phyloP scores from a whole-genome alignment of 2,797 vertebrate species.

The Gymnothorax reevesii region DNA sequence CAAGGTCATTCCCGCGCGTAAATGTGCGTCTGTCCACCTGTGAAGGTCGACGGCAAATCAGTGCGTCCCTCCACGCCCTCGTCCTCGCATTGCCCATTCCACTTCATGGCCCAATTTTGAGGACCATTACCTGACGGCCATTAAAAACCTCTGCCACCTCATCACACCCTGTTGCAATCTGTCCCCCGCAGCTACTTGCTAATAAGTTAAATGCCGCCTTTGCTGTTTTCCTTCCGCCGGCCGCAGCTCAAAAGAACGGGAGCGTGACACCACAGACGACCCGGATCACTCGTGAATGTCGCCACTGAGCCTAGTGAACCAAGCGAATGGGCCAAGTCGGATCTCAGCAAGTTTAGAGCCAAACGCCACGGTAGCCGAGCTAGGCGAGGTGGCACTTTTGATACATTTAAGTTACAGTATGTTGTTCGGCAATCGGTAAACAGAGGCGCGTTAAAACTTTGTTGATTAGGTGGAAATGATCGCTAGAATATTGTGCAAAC shows the following conservation, averaged over 20 bases:
- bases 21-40: slow-evolving; percentile 44
- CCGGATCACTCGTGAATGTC: neutral
- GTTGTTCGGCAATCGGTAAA: slow-evolving; percentile 16
- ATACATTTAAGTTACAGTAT: slow-evolving; percentile 12
- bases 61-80: slow-evolving; percentile 1
- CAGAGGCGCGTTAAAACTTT: neutral
- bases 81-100: neutral
- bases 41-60: slow-evolving; percentile 65
- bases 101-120: slow-evolving; percentile 50
- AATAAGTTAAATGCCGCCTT: slow-evolving; percentile 4
- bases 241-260: neutral
- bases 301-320: neutral
- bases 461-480: neutral
- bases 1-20: slow-evolving; percentile 43
- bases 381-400: neutral
- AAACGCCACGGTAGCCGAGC: neutral
- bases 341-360: neutral
- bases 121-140: slow-evolving; percentile 64
- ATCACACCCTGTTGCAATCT: neutral
- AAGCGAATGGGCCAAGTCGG: neutral
- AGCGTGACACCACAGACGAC: neutral
- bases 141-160: slow-evolving; percentile 44
- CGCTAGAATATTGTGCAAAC: neutral
- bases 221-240: neutral
- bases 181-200: slow-evolving; percentile 3